A percentile compares a stretch with the other conserved stretches of the same genome.
Evolutionary conservation across 2,797 vertebrate species (phyloP).

Genomic region (Centroberyx gerrardi): DNA sequence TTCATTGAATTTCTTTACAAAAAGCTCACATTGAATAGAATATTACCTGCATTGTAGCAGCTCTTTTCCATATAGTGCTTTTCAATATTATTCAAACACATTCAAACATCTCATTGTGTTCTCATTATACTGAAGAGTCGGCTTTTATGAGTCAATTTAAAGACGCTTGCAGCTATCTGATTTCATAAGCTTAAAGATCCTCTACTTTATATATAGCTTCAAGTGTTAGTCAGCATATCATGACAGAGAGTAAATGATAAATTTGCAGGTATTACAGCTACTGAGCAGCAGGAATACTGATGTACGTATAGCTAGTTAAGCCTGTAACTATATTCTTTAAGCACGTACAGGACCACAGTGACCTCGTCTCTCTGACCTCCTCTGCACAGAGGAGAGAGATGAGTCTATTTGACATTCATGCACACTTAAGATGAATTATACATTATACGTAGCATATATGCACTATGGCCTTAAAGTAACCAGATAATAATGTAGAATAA

Average conservation of each 20-base stretch:
- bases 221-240: slow-evolving; percentile 20
- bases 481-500: slow-evolving; percentile 61
- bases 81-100: slow-evolving; percentile 33
- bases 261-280: slow-evolving; percentile 24
- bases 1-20: slow-evolving; percentile 33
- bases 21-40: slow-evolving; percentile 23
- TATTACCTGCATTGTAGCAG: slow-evolving; percentile 22
- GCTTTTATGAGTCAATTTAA: neutral
- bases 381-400: slow-evolving; percentile 24
- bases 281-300: slow-evolving; percentile 17
- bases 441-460: slow-evolving; percentile 55
- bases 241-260: slow-evolving; percentile 3
- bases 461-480: slow-evolving; percentile 46
- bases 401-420: slow-evolving; percentile 60
- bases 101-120: slow-evolving; percentile 33
- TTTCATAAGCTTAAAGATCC: slow-evolving; percentile 21
- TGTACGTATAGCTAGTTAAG: slow-evolving; percentile 39
- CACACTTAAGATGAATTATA: slow-evolving; percentile 70
- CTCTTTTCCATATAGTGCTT: slow-evolving; percentile 13
- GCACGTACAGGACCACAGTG: slow-evolving; percentile 29
- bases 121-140: slow-evolving; percentile 27
- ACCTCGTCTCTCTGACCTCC: slow-evolving; percentile 50
- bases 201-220: slow-evolving; percentile 9
- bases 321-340: slow-evolving; percentile 28
- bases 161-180: slow-evolving; percentile 10